A percentile compares a stretch with the other conserved stretches of the same genome.
Conservation (phyloP, 1,140 invertebrate species). For the Drosophila biarmipes region DNA sequence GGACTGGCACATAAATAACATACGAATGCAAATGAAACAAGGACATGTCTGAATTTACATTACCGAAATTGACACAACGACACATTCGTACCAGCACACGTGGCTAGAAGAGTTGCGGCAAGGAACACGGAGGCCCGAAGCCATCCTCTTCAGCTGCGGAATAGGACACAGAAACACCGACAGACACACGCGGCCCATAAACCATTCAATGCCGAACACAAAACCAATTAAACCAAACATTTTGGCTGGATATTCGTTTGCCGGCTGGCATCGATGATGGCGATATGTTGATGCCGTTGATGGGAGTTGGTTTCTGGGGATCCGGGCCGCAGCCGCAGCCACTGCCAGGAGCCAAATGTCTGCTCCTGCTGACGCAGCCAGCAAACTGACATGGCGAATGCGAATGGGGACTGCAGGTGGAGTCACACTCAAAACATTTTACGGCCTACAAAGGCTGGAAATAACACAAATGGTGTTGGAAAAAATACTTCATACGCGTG, state of each 20-base stretch:
- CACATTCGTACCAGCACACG: constrained; percentile 16
- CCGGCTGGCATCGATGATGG: constrained; percentile 53
- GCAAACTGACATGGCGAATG: constrained; percentile 44
- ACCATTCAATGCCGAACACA: constrained; percentile 71
- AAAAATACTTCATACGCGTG: background rate
- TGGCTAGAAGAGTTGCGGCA: constrained; percentile 42
- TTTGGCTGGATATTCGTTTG: constrained; percentile 63
- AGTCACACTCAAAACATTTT: constrained; percentile 33
- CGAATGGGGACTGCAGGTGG: constrained; percentile 26
- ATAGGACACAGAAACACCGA: constrained; percentile 32
- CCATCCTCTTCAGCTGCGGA: constrained; percentile 12
- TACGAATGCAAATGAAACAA: constrained; percentile 59
- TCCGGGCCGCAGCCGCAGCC: constrained; percentile 8
- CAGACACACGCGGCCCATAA: constrained; percentile 45
- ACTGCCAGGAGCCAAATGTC: constrained; percentile 32
- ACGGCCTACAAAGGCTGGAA: constrained; percentile 6
- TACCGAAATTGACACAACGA: constrained; percentile 58
- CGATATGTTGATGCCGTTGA: constrained; percentile 31
- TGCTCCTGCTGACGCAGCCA: constrained; percentile 46
- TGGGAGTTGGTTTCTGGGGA: constrained; percentile 18
- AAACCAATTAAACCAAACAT: constrained; percentile 83
- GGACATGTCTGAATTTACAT: constrained; percentile 59
- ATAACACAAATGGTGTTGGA: background rate
- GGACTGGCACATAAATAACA: constrained; percentile 50
- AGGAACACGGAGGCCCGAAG: constrained; percentile 20